phyloP scores from a whole-genome alignment of 2,113 vertebrate genomes.

The Numida meleagris region DNA sequence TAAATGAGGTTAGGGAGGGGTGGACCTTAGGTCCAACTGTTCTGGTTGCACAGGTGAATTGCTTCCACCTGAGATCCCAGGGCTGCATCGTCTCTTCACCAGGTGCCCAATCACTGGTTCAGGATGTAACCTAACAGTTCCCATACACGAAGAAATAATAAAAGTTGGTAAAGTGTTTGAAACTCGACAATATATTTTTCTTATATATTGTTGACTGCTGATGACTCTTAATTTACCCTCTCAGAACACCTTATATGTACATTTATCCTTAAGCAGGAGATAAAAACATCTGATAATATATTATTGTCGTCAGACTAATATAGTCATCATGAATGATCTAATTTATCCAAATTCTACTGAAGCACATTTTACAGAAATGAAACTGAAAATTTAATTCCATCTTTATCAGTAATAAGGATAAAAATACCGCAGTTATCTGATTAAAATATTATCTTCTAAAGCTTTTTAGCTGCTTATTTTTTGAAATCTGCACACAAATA shows the following conservation, averaged over 20 bases:
- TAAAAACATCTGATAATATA: background rate
- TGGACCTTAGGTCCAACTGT: no score
- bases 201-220: background rate
- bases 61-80: no score
- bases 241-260: background rate
- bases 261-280: background rate
- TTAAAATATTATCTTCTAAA: background rate
- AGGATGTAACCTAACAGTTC: no score
- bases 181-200: rapidly evolving
- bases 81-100: no score
- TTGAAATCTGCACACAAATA: background rate
- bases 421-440: background rate
- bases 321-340: background rate
- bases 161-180: background rate
- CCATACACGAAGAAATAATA: background rate
- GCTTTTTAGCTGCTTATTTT: background rate
- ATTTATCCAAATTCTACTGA: background rate
- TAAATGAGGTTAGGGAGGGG: no score
- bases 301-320: background rate
- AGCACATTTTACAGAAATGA: background rate
- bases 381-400: background rate
- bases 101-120: no score
- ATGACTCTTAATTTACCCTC: background rate
- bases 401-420: background rate
- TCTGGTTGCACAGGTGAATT: no score